Evolutionary conservation across 2,113 vertebrate genomes (phyloP).

Genomic region (Paraplagusia blochii): DNA sequence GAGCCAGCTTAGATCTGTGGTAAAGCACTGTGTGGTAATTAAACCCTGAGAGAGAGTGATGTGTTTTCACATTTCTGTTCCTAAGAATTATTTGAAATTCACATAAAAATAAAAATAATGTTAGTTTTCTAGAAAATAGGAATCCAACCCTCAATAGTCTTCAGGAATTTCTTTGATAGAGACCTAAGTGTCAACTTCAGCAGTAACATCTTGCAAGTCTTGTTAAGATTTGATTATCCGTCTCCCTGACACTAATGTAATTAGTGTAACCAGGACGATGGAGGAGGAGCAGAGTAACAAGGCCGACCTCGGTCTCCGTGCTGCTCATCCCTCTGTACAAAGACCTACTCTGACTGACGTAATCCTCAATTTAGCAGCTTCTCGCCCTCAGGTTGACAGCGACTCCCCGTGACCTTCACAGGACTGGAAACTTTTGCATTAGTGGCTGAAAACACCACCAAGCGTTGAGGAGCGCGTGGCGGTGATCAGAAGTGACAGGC

Average conservation of each 20-base stretch:
- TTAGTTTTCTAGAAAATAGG: no score
- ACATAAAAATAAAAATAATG: no score
- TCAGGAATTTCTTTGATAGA: slow-evolving; percentile 7
- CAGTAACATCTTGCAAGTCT: slow-evolving; percentile 35
- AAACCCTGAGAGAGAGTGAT: no score
- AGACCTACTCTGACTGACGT: slow-evolving; percentile 13
- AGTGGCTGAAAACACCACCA: not conserved
- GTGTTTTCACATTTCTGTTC: no score
- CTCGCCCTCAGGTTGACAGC: not conserved
- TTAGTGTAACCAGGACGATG: slow-evolving; percentile 45
- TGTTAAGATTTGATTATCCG: slow-evolving; percentile 64
- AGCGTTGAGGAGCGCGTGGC: slow-evolving; percentile 22
- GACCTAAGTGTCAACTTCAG: slow-evolving; percentile 21
- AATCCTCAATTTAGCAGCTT: slow-evolving; percentile 15
- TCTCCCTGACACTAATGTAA: slow-evolving; percentile 56
- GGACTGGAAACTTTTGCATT: slow-evolving; percentile 6
- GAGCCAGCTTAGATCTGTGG: no score
- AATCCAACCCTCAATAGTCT: not conserved
- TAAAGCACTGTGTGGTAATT: no score
- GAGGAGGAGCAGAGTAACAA: slow-evolving; percentile 25
- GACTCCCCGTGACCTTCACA: slow-evolving; percentile 11
- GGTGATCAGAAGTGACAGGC: slow-evolving; percentile 48
- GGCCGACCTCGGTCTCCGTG: slow-evolving; percentile 12
- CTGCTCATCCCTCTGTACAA: slow-evolving; percentile 23
- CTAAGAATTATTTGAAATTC: no score